Percentiles rank a stretch among this genome's conserved stretches.
phyloP scores from a whole-genome alignment of 2,888 invertebrate genomes.

The Netelia virgata region DNA sequence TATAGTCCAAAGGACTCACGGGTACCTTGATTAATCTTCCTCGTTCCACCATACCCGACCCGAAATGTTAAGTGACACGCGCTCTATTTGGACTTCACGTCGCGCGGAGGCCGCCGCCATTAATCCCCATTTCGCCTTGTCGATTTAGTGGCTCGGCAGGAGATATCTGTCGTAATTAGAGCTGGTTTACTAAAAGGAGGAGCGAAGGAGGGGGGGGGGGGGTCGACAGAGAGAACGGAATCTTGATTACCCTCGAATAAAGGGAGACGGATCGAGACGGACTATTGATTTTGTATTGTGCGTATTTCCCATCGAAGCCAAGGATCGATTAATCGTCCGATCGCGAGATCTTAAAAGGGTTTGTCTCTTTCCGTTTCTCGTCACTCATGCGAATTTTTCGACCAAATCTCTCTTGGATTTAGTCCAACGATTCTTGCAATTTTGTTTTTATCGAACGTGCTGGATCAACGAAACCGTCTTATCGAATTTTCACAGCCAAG shows the following conservation, averaged over 20 bases:
- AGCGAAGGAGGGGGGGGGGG: neutral
- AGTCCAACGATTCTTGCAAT: too few relatives aligned
- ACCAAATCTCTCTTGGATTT: too few relatives aligned
- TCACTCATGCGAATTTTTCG: too few relatives aligned
- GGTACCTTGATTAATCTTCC: conserved; percentile 37
- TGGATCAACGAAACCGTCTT: too few relatives aligned
- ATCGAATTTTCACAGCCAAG: too few relatives aligned
- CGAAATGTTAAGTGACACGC: conserved; percentile 19
- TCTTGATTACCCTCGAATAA: neutral
- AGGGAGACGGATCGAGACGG: neutral
- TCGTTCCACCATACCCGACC: neutral
- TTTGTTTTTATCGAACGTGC: too few relatives aligned
- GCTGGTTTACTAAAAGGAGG: neutral
- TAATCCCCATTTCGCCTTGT: conserved; percentile 21
- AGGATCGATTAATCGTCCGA: too few relatives aligned
- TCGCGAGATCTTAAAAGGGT: too few relatives aligned
- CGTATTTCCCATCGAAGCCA: neutral
- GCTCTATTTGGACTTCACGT: conserved; percentile 1
- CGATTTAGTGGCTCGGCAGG: conserved; percentile 24
- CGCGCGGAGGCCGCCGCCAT: conserved; percentile 5
- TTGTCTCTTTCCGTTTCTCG: too few relatives aligned
- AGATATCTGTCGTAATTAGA: conserved; percentile 20
- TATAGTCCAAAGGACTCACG: neutral
- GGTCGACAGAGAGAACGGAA: neutral
- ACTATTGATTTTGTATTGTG: neutral